Conservation (phyloP, 2,888 invertebrate genomes). For the Lingula anatina region DNA sequence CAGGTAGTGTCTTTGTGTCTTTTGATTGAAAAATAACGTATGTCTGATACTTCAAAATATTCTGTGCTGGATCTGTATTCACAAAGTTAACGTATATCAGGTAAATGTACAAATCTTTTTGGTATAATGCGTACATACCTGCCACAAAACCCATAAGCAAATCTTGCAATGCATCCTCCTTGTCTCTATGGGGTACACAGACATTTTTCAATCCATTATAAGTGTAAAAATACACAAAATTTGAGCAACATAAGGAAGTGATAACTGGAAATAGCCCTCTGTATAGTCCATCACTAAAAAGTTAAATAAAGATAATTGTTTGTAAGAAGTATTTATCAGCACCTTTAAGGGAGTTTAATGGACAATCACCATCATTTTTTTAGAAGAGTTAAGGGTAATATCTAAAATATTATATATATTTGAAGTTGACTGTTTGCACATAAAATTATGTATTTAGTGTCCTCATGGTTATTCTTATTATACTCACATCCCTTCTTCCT, state of each 20-base stretch:
- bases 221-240: slow-evolving; percentile 92
- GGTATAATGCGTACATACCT: slow-evolving; percentile 54
- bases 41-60: no score
- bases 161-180: slow-evolving; percentile 65
- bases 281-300: slow-evolving; percentile 59
- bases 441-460: no score
- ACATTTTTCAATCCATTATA: slow-evolving; percentile 75
- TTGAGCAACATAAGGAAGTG: slow-evolving; percentile 78
- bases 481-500: slow-evolving; percentile 66
- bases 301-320: not conserved
- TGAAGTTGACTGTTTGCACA: no score
- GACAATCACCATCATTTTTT: not conserved
- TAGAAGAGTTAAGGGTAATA: not conserved
- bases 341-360: not conserved
- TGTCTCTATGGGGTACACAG: slow-evolving; percentile 58
- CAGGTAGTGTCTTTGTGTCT: not conserved
- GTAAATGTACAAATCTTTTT: not conserved
- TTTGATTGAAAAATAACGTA: not conserved
- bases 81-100: not conserved
- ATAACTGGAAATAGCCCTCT: slow-evolving; percentile 77
- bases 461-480: not conserved
- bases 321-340: not conserved
- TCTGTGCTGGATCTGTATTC: no score
- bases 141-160: slow-evolving; percentile 72
- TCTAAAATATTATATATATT: not conserved